Evolutionary conservation across 2,797 vertebrate genomes (phyloP).

Genomic region (Anguilla megastoma): DNA sequence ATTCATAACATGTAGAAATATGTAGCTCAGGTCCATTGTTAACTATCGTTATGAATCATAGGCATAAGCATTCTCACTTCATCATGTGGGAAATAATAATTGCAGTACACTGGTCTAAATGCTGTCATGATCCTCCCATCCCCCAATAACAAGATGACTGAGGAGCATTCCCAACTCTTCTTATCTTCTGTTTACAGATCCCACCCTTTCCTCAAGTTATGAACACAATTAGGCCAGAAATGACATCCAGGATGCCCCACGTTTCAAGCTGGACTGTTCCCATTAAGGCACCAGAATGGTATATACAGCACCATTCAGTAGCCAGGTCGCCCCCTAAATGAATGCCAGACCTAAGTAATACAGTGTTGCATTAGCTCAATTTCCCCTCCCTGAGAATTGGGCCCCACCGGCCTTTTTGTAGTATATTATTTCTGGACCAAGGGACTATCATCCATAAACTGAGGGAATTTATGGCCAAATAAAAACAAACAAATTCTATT

Average conservation of each 20-base stretch:
- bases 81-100: neutral
- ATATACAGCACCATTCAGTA: conserved; percentile 8
- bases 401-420: conserved; percentile 13
- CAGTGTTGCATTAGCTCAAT: neutral
- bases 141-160: conserved; percentile 42
- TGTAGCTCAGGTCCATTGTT: neutral
- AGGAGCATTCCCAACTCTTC: conserved; percentile 38
- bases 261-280: neutral
- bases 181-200: conserved; percentile 71
- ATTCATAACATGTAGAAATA: neutral
- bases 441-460: neutral
- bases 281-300: neutral
- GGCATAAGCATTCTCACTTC: neutral
- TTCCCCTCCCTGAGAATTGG: conserved; percentile 42
- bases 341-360: conserved; percentile 41
- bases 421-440: conserved; percentile 13
- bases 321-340: neutral
- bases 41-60: neutral
- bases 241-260: conserved; percentile 26
- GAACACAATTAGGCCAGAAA: conserved; percentile 32
- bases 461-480: neutral
- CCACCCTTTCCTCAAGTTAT: conserved; percentile 66
- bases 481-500: conserved; percentile 23
- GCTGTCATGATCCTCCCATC: conserved; percentile 34
- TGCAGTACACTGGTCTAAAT: neutral